A percentile compares a stretch with the other conserved stretches of the same genome.
phyloP scores from a whole-genome alignment of 2,888 invertebrate genomes.

The Phaedon cochleariae region DNA sequence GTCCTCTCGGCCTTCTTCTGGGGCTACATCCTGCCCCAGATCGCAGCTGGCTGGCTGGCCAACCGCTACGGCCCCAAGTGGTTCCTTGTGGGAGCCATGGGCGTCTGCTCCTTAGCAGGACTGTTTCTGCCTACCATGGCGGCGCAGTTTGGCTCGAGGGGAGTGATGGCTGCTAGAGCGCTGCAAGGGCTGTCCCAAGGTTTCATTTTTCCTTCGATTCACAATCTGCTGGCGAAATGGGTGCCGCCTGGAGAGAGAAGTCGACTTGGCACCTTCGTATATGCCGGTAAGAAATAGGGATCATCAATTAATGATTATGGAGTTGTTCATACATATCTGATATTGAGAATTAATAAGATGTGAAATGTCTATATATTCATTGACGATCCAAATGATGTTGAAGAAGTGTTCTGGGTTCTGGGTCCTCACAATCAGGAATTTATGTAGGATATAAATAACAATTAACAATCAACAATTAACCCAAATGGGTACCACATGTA shows the following conservation, averaged over 20 bases:
- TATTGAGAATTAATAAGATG: no score
- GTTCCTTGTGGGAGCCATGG: slow-evolving; percentile 68
- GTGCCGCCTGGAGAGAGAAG: slow-evolving; percentile 75
- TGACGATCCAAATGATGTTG: no score
- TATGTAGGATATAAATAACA: no score
- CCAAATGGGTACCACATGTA: no score
- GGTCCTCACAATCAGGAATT: no score
- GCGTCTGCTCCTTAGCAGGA: slow-evolving; percentile 72
- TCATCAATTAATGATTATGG: no score
- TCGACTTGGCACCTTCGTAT: slow-evolving; percentile 73
- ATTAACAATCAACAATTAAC: no score
- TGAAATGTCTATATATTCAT: no score
- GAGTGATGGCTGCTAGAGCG: slow-evolving; percentile 73
- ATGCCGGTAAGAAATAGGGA: slow-evolving; percentile 64
- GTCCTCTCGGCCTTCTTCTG: slow-evolving; percentile 82
- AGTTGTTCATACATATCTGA: no score
- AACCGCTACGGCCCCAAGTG: slow-evolving; percentile 78
- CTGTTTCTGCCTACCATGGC: slow-evolving; percentile 75
- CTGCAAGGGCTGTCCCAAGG: slow-evolving; percentile 81
- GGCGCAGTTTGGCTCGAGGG: slow-evolving; percentile 69
- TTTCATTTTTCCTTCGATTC: slow-evolving; percentile 75
- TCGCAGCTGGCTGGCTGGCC: slow-evolving; percentile 77
- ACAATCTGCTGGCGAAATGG: slow-evolving; percentile 82
- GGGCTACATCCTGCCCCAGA: slow-evolving; percentile 80
- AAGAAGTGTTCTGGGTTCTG: no score